phyloP scores from a whole-genome alignment of 2,888 invertebrate species.

The Venusia cambrica region DNA sequence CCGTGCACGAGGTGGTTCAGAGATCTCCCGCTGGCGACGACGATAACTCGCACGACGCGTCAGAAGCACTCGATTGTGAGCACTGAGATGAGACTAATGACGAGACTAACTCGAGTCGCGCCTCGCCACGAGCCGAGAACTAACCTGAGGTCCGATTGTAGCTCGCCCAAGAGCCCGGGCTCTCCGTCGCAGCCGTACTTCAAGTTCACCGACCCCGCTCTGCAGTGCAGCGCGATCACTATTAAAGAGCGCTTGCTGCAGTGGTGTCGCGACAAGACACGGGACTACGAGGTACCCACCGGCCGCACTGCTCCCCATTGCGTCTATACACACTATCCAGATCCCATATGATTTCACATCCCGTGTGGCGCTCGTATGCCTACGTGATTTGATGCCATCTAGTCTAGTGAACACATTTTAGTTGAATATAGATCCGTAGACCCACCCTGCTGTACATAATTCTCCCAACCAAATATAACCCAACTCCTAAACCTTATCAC shows the following conservation, averaged over 20 bases:
- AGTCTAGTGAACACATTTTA: no score
- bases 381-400: no score
- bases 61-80: conserved; percentile 44
- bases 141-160: conserved; percentile 79
- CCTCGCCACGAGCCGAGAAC: conserved; percentile 35
- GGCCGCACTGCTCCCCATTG: conserved; percentile 37
- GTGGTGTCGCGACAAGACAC: conserved; percentile 98
- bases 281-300: conserved; percentile 95
- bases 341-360: background rate
- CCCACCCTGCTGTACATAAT: conserved; percentile 10
- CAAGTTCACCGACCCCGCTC: conserved; percentile 95
- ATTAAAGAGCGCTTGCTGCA: conserved; percentile 98
- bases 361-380: no score
- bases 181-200: conserved; percentile 88
- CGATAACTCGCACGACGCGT: conserved; percentile 47
- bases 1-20: no score
- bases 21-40: no score
- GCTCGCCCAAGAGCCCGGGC: conserved; percentile 87
- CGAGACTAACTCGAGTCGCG: conserved; percentile 35
- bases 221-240: conserved; percentile 95
- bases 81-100: conserved; percentile 42
- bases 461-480: background rate
- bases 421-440: background rate
- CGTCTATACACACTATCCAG: conserved; percentile 23
- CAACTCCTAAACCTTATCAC: conserved; percentile 17